Conservation (phyloP, 2,888 invertebrate species). For the Trachelus tabidus region DNA sequence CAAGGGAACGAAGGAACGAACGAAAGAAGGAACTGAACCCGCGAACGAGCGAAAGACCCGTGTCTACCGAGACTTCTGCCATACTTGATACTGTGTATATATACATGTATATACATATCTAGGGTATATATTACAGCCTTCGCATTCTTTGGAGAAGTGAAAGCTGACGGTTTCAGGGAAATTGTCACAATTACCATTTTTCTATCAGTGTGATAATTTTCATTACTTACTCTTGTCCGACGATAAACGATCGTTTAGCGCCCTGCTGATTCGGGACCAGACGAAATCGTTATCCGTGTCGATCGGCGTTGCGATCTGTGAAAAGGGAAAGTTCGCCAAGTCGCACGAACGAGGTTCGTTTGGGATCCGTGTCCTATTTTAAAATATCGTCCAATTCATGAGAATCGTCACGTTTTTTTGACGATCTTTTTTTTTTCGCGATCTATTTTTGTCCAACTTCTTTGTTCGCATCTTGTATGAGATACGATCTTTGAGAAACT, state of each 20-base stretch:
- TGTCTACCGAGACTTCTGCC: neutral
- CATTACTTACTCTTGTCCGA: neutral
- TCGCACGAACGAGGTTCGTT: neutral
- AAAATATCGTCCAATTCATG: neutral
- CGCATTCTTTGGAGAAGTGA: slow-evolving; percentile 29
- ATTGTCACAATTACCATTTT: slow-evolving; percentile 12
- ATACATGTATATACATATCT: neutral
- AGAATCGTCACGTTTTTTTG: neutral
- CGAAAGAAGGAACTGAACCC: neutral
- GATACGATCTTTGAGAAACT: neutral
- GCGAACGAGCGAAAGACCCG: neutral
- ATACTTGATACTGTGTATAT: neutral
- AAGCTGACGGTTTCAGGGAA: slow-evolving; percentile 31
- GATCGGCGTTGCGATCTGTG: slow-evolving; percentile 23
- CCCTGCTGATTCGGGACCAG: slow-evolving; percentile 8
- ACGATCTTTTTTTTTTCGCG: neutral
- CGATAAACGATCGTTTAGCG: neutral
- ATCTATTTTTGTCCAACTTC: neutral
- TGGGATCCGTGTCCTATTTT: neutral
- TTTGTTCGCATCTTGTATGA: neutral
- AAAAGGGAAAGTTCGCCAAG: slow-evolving; percentile 31
- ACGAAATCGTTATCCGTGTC: slow-evolving; percentile 15
- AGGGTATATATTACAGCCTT: slow-evolving; percentile 11
- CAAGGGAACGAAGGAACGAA: neutral
- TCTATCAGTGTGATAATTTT: neutral